Evolutionary conservation across 2,797 vertebrate genomes (phyloP), one percentile per base, ranked within the genome.

Genomic region (Etheostoma nigrum): DNA sequence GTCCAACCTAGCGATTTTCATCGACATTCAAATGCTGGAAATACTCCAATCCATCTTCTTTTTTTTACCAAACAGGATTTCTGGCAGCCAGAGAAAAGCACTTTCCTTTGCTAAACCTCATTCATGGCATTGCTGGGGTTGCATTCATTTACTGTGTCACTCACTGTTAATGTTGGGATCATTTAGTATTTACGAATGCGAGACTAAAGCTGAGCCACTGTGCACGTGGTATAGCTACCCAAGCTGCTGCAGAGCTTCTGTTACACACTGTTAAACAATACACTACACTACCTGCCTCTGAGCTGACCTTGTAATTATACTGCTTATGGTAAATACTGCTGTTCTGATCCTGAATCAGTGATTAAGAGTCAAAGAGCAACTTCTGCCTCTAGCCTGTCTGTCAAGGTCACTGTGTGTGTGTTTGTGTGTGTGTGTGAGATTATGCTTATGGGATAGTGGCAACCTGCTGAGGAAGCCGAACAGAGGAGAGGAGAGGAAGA

Each of bases 391-490:
- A 74, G 77, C 70, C 54, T 76, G 63, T 74, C 73, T 82, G 67
- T 80, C 87, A 84, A 89, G 87, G 83, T 89, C 81, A 89, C 67
- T 57, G 59, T 82, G 75, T 74, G 36, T 36, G 23, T 47, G 54
- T 69, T 40, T 68, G 65, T 67, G 66, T 57, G 63, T 42, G 74
- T 77, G 74, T 13, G 47, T 44, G 33, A n/a, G 42, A 69, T 73
- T 75, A 76, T 82, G 74, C 74, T 84, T 78, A 76, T 79, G 70
- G 67, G 49, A 82, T 58, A 40, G 81, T 57, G 64, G 66, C 66
- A 83, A 83, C 81, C 78, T 86, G 88, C 89, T 86, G 86, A 86
- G 76, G 65, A 85, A 65, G 87, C 78, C 81, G 68, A 77, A 72
- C 52, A 74, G 85, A 79, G 74, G 55, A 61, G 82, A 40, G 67